A percentile compares a stretch with the other conserved stretches of the same genome.
phyloP scores from a whole-genome alignment of 2,888 invertebrate genomes.

The Hetaerina titia region DNA sequence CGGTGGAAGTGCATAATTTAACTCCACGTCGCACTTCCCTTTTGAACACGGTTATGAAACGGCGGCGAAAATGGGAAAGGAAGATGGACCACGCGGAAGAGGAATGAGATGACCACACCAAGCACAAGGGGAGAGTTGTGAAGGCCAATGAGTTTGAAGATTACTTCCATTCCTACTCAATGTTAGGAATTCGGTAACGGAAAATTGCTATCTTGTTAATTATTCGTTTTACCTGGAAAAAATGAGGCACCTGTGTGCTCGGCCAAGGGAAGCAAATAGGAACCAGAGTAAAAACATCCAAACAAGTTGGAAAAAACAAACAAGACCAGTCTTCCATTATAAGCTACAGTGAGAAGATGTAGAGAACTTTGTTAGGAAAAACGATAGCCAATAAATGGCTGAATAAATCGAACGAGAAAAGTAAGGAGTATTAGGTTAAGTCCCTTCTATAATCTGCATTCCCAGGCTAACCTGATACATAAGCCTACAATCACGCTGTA shows the following conservation, averaged over 20 bases:
- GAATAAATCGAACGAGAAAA: too few species aligned
- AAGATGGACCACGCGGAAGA: neutral
- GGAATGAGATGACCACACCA: constrained; percentile 17
- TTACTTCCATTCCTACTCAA: neutral
- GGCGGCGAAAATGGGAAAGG: constrained; percentile 28
- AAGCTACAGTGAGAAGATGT: too few species aligned
- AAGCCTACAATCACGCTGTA: too few species aligned
- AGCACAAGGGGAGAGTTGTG: neutral
- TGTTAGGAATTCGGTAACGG: neutral
- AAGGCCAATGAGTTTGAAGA: neutral
- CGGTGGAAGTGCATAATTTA: constrained; percentile 63
- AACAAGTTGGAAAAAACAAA: too few species aligned
- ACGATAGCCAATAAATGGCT: too few species aligned
- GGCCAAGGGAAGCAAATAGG: neutral
- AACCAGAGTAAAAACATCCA: too few species aligned
- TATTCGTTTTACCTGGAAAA: neutral
- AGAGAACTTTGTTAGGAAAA: too few species aligned
- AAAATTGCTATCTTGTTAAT: neutral
- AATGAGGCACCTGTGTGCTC: too few species aligned
- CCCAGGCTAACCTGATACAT: too few species aligned
- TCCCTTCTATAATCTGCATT: too few species aligned
- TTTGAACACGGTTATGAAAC: constrained; percentile 22
- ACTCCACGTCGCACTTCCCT: constrained; percentile 6
- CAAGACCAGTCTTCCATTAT: too few species aligned
- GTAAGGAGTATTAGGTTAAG: too few species aligned